These are phyloP conservation scores for Leucoma salicis DNA, from an alignment of 2,888 invertebrate species.

Conservation along the genomic window DNA sequence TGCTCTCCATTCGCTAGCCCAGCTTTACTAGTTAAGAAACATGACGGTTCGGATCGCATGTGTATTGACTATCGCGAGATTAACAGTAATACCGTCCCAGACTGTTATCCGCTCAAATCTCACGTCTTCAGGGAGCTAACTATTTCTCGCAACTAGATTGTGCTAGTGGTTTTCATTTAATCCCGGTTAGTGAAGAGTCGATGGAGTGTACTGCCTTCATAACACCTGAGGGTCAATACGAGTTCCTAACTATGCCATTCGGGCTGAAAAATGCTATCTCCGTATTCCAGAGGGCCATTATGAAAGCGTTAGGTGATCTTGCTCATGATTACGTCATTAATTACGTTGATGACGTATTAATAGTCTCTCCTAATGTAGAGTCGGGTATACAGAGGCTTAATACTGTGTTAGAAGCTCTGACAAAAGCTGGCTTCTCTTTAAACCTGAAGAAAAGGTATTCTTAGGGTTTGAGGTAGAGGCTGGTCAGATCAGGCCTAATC, in stretches of 20 bases:
- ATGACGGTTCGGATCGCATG: neutral
- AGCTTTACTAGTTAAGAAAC: neutral
- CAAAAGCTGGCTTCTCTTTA: slow-evolving; percentile 17
- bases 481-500: neutral
- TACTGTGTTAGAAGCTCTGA: slow-evolving; percentile 8
- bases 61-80: neutral
- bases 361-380: neutral
- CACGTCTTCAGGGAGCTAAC: neutral
- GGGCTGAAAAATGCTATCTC: neutral
- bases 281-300: neutral
- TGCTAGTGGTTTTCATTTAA: neutral
- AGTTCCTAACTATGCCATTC: neutral
- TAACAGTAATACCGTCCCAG: neutral
- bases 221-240: neutral
- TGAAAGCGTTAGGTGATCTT: neutral
- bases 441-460: slow-evolving; percentile 21
- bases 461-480: neutral
- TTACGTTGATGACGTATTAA: neutral
- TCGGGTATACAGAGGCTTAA: slow-evolving; percentile 4
- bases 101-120: neutral
- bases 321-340: neutral
- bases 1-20: neutral
- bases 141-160: neutral
- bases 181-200: neutral
- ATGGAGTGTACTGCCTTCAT: neutral